A percentile compares a stretch with the other conserved stretches of the same genome.
Conservation (phyloP, 2,888 invertebrate genomes). For the Dryobota labecula region DNA sequence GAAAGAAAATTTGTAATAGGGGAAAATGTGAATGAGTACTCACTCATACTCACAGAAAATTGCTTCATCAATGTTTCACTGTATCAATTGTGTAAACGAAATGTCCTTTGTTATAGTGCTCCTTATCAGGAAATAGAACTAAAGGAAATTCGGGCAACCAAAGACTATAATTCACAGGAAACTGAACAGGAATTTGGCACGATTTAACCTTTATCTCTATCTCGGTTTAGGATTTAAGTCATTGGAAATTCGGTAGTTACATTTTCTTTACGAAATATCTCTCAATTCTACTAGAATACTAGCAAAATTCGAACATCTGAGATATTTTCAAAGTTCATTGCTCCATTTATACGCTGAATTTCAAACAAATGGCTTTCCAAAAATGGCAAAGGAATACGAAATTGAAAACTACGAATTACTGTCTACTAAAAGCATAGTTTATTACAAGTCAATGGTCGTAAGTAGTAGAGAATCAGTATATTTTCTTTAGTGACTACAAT, state of each 20-base stretch:
- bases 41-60: constrained; percentile 12
- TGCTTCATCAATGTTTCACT: constrained; percentile 29
- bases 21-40: constrained; percentile 28
- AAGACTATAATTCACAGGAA: constrained; percentile 36
- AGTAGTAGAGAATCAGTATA: constrained; percentile 39
- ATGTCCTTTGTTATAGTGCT: constrained; percentile 25
- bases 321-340: constrained; percentile 10
- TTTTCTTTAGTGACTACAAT: constrained; percentile 53
- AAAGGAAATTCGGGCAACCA: constrained; percentile 38
- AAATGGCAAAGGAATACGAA: constrained; percentile 7
- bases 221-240: constrained; percentile 40
- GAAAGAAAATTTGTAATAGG: constrained; percentile 8
- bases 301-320: constrained; percentile 13
- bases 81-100: constrained; percentile 32
- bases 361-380: constrained; percentile 10
- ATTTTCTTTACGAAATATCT: constrained; percentile 34
- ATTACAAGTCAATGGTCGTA: constrained; percentile 35
- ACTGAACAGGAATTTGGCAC: constrained; percentile 50
- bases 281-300: not conserved
- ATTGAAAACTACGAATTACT: constrained; percentile 14
- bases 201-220: constrained; percentile 37
- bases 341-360: constrained; percentile 16
- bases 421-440: constrained; percentile 45
- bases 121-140: constrained; percentile 36
- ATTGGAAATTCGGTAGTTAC: constrained; percentile 9